Percentiles rank a stretch among this genome's conserved stretches.
These are phyloP conservation scores for Labeo rohita DNA, from an alignment of 2,113 vertebrate species.

Conservation along the genomic window DNA sequence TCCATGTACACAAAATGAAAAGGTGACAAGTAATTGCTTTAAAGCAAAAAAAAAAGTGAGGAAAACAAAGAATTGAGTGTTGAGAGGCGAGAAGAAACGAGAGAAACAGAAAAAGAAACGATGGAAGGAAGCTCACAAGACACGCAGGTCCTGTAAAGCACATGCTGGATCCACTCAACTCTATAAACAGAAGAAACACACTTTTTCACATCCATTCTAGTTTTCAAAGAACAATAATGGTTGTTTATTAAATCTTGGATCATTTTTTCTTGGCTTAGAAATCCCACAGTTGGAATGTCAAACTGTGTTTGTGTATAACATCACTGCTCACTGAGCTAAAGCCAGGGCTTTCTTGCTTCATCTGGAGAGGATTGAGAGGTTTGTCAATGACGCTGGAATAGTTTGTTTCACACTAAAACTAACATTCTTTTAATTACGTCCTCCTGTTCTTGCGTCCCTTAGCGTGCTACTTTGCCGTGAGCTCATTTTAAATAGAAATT, in stretches of 20 bases:
- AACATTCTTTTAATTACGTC: conserved; percentile 41
- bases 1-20: conserved; percentile 31
- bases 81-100: conserved; percentile 44
- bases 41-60: conserved; percentile 55
- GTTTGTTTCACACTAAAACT: conserved; percentile 52
- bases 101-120: conserved; percentile 56
- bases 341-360: conserved; percentile 62
- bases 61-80: conserved; percentile 42
- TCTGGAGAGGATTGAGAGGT: conserved; percentile 52
- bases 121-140: conserved; percentile 57
- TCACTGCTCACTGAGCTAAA: conserved; percentile 54
- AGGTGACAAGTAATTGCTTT: conserved; percentile 49
- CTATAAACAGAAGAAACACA: conserved; percentile 61
- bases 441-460: background rate
- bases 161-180: conserved; percentile 68
- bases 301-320: conserved; percentile 60
- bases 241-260: conserved; percentile 64
- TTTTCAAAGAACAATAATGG: conserved; percentile 64
- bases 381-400: conserved; percentile 57
- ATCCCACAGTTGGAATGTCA: conserved; percentile 54
- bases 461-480: conserved; percentile 21
- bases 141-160: conserved; percentile 56
- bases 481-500: conserved; percentile 20
- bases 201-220: conserved; percentile 61
- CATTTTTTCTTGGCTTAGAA: conserved; percentile 55